Conservation (phyloP, 92 coral and sea anemone genomes). For the Umimayanthus kanabou region DNA sequence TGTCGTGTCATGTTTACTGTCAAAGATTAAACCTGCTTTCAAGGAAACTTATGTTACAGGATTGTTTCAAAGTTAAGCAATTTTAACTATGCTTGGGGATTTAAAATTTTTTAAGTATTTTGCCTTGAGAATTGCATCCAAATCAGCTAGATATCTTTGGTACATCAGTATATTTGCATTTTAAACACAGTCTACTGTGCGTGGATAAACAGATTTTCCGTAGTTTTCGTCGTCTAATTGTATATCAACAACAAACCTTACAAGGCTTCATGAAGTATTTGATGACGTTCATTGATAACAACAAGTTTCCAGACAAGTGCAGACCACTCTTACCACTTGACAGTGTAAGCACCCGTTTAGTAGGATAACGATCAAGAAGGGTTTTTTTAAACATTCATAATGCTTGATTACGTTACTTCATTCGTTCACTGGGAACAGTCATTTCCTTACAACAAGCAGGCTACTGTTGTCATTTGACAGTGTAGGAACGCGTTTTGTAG, state of each 20-base stretch:
- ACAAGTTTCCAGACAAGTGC: neutral
- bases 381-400: neutral
- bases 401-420: neutral
- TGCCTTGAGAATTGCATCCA: neutral
- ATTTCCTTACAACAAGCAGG: neutral
- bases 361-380: neutral
- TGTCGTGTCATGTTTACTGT: too few relatives aligned
- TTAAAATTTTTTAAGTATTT: too few relatives aligned
- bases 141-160: neutral
- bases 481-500: neutral
- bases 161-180: neutral
- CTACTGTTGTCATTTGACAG: neutral
- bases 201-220: neutral
- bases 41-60: too few relatives aligned
- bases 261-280: too few relatives aligned
- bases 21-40: too few relatives aligned
- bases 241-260: too few relatives aligned
- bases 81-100: neutral
- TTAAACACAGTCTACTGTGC: neutral
- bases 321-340: neutral
- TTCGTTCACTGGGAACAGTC: neutral
- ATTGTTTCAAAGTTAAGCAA: too few relatives aligned
- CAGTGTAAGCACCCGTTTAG: neutral
- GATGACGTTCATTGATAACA: neutral
- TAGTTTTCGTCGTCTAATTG: too few relatives aligned